Conservation (phyloP, 2,113 vertebrate genomes). For the Felis catus region DNA sequence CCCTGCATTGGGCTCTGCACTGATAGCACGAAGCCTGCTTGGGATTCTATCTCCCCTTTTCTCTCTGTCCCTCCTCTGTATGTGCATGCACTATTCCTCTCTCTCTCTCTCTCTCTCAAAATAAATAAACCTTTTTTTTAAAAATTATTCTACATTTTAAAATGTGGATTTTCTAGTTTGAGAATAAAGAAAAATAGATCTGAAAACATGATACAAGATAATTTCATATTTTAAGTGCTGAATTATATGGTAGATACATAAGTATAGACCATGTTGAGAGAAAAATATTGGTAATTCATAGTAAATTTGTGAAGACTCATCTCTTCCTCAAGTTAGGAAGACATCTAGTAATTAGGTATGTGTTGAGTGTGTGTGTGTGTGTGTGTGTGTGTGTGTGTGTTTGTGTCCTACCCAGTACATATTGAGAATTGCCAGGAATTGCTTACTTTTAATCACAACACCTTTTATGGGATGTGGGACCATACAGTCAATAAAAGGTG, state of each 20-base stretch:
- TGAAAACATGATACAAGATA: not conserved
- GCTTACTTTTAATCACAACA: constrained; percentile 15
- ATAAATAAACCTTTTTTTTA: too few relatives aligned
- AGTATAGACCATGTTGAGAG: not conserved
- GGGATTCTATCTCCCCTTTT: too few relatives aligned
- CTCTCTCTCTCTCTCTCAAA: too few relatives aligned
- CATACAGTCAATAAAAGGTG: not conserved
- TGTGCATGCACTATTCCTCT: too few relatives aligned
- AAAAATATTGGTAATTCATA: not conserved
- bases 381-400: not conserved
- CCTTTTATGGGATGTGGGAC: not conserved
- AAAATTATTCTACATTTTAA: not conserved
- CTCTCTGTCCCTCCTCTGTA: too few relatives aligned
- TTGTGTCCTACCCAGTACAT: not conserved
- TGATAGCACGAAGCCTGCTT: too few relatives aligned
- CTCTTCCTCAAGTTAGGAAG: not conserved
- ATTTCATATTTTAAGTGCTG: not conserved
- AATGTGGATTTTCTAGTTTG: not conserved
- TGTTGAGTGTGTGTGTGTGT: not conserved
- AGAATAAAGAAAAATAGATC: not conserved
- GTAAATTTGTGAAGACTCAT: too few relatives aligned
- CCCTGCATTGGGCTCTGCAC: too few relatives aligned
- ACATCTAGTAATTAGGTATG: not conserved
- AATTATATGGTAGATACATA: not conserved
- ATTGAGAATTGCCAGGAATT: not conserved